A percentile compares a stretch with the other conserved stretches of the same genome.
These are phyloP conservation scores for Platypus cylindrus DNA, from an alignment of 2,888 invertebrate species.

Conservation along the genomic window DNA sequence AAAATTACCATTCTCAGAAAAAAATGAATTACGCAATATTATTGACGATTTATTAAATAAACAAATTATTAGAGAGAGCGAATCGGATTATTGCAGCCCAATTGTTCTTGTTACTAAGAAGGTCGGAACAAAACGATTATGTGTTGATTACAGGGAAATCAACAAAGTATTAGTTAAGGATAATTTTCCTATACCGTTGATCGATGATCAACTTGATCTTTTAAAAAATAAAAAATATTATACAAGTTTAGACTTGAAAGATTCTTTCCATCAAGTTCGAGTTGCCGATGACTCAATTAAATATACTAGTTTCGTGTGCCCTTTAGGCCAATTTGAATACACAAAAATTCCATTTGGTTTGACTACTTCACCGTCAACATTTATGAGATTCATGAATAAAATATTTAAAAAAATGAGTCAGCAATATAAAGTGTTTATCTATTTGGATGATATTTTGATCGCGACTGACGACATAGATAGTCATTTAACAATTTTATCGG, in stretches of 20 bases:
- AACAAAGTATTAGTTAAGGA: conserved; percentile 9
- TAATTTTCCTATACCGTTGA: conserved; percentile 10
- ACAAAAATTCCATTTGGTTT: too few relatives aligned
- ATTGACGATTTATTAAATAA: conserved; percentile 6
- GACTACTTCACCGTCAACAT: too few relatives aligned
- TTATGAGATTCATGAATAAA: too few relatives aligned
- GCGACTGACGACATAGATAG: too few relatives aligned
- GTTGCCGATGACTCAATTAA: conserved; percentile 15
- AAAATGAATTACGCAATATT: conserved; percentile 5
- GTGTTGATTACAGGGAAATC: conserved; percentile 10
- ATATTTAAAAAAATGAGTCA: too few relatives aligned
- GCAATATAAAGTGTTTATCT: too few relatives aligned
- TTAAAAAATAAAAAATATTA: conserved; percentile 11
- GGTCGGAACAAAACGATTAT: conserved; percentile 6
- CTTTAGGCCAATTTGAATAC: too few relatives aligned
- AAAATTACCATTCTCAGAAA: too few relatives aligned
- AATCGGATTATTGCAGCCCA: conserved; percentile 8
- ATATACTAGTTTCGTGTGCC: too few relatives aligned
- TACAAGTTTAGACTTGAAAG: conserved; percentile 10
- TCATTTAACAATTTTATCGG: too few relatives aligned
- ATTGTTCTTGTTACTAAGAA: conserved; percentile 9
- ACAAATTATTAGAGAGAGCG: conserved; percentile 7
- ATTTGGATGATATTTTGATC: too few relatives aligned
- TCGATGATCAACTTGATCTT: conserved; percentile 11
- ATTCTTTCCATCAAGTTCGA: conserved; percentile 8